Conservation (phyloP, 1,140 invertebrate species). For the Sesamia nonagrioides region DNA sequence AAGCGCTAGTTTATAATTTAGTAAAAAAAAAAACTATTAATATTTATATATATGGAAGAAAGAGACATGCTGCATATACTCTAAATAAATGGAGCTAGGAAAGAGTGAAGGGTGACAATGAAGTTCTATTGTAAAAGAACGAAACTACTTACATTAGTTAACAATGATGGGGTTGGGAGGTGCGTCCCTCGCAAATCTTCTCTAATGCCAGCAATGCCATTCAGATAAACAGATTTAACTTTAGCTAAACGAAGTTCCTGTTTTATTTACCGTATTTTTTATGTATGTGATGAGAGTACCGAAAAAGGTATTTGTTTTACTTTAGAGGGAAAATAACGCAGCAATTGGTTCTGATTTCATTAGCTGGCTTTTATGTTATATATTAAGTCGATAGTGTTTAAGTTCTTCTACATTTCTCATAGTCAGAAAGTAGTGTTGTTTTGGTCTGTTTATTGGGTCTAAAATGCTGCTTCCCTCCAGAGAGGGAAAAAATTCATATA, state of each 20-base stretch:
- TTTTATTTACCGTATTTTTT: slow-evolving; percentile 29
- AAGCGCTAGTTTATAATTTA: too few species aligned
- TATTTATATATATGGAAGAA: too few species aligned
- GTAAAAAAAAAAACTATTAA: too few species aligned
- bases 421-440: too few species aligned
- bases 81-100: too few species aligned
- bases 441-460: too few species aligned
- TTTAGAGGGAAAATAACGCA: background rate
- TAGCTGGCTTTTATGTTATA: background rate
- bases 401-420: too few species aligned
- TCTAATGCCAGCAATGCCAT: slow-evolving; percentile 44
- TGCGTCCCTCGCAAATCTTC: slow-evolving; percentile 44
- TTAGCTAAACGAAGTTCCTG: slow-evolving; percentile 50
- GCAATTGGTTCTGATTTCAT: background rate
- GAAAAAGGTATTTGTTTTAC: slow-evolving; percentile 8
- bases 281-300: background rate
- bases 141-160: background rate
- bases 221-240: slow-evolving; percentile 51
- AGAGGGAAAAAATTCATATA: too few species aligned
- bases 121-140: background rate
- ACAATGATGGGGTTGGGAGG: background rate
- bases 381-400: too few species aligned
- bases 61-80: too few species aligned
- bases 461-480: too few species aligned
- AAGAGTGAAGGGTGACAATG: too few species aligned